These are phyloP conservation scores for Callosobruchus maculatus DNA, from an alignment of 2,888 invertebrate species.

Conservation along the genomic window DNA sequence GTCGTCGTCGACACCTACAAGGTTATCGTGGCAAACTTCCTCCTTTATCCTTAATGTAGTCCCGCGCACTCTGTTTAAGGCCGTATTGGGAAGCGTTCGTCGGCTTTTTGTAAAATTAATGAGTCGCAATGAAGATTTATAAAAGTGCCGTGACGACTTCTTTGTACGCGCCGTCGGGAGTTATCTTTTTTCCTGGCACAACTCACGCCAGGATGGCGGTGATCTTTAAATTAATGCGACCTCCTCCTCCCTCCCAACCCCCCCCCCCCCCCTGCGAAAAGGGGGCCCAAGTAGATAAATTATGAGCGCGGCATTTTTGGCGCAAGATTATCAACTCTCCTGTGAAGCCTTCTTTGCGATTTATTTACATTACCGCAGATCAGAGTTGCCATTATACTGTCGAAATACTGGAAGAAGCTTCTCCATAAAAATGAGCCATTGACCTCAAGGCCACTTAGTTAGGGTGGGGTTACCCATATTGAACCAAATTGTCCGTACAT, in stretches of 20 bases:
- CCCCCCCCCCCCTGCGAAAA: background rate
- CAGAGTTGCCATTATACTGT: background rate
- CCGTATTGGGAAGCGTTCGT: background rate
- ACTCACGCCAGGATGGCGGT: background rate
- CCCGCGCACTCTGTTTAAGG: background rate
- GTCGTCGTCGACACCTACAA: background rate
- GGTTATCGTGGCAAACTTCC: background rate
- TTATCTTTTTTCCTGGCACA: background rate
- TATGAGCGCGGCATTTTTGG: background rate
- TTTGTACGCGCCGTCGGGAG: background rate
- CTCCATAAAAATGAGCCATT: background rate
- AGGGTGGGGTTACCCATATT: too few species aligned
- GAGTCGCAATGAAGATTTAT: background rate
- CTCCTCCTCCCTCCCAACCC: background rate
- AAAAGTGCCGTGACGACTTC: background rate
- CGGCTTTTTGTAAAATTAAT: background rate
- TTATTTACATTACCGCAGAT: background rate
- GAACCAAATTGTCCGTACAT: too few species aligned
- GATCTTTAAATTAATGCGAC: background rate
- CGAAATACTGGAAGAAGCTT: too few species aligned
- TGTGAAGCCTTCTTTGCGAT: background rate
- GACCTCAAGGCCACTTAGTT: background rate
- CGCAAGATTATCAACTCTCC: background rate
- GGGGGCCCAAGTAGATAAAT: background rate
- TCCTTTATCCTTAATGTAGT: background rate